These are phyloP conservation scores for Sandelia bainsii DNA, from an alignment of 2,797 vertebrate genomes.

Conservation along the genomic window DNA sequence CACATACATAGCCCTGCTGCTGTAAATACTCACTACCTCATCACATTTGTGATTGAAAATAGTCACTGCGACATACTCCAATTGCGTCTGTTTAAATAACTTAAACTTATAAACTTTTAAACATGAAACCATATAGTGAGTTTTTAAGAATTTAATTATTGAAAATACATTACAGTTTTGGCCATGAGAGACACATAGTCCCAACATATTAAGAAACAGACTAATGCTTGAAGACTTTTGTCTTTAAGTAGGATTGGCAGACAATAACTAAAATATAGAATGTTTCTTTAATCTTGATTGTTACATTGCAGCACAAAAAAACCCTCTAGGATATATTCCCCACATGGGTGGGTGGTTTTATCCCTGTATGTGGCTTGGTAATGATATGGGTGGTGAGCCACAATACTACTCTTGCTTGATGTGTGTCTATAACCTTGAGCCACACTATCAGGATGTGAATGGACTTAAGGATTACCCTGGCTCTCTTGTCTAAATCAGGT, in stretches of 20 bases:
- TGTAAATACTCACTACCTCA: too few species aligned
- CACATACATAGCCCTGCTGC: neutral
- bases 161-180: neutral
- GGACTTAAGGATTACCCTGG: conserved; percentile 78
- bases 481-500: conserved; percentile 73
- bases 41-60: neutral
- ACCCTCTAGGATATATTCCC: conserved; percentile 7
- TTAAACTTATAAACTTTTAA: too few species aligned
- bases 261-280: neutral
- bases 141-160: neutral
- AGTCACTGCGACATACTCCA: neutral
- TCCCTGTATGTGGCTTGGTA: neutral
- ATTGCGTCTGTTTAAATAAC: neutral
- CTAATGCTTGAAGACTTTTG: neutral
- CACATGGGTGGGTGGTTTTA: conserved; percentile 23
- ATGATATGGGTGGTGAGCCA: conserved; percentile 16
- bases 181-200: neutral
- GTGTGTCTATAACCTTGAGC: conserved; percentile 79
- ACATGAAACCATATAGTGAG: neutral
- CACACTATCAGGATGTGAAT: conserved; percentile 77
- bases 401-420: conserved; percentile 20
- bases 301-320: neutral
- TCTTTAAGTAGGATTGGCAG: neutral
- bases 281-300: conserved; percentile 10
- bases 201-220: neutral